Conservation (phyloP, 1,140 invertebrate genomes). For the Thalassaphorura encarpata region DNA sequence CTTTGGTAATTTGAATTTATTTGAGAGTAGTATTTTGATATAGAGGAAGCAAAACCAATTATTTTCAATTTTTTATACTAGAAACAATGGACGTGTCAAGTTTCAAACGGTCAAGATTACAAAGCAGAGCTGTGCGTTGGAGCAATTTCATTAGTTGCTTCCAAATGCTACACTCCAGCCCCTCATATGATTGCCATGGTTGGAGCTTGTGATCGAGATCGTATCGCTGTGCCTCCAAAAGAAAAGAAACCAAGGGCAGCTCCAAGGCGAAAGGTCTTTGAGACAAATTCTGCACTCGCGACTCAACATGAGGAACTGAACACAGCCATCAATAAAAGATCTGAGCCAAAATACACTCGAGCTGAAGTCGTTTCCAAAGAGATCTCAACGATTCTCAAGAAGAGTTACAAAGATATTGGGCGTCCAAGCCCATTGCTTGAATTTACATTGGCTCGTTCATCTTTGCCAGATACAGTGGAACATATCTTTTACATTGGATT, state of each 20-base stretch:
- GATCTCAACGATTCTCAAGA: constrained; percentile 13
- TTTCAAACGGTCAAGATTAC: too few relatives aligned
- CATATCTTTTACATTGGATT: constrained; percentile 15
- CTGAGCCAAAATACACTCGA: neutral
- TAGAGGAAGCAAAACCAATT: too few relatives aligned
- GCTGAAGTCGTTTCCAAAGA: constrained; percentile 14
- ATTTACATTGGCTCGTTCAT: constrained; percentile 7
- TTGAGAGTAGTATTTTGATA: too few relatives aligned
- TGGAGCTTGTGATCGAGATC: constrained; percentile 22
- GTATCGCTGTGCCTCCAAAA: constrained; percentile 9
- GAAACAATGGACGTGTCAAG: too few relatives aligned
- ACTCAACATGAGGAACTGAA: constrained; percentile 13
- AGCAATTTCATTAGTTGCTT: neutral
- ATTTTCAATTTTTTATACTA: too few relatives aligned
- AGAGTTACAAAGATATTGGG: neutral
- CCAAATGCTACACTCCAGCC: neutral
- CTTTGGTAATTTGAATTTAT: constrained; percentile 17
- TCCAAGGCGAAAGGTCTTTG: constrained; percentile 3
- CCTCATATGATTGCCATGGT: constrained; percentile 8
- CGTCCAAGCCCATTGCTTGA: constrained; percentile 2
- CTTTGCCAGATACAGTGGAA: constrained; percentile 13
- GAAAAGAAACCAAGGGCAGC: constrained; percentile 19
- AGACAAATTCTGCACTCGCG: neutral
- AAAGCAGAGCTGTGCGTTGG: too few relatives aligned
- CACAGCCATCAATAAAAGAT: neutral